phyloP scores from a whole-genome alignment of 1,140 invertebrate genomes.

The Ips nitidus region DNA sequence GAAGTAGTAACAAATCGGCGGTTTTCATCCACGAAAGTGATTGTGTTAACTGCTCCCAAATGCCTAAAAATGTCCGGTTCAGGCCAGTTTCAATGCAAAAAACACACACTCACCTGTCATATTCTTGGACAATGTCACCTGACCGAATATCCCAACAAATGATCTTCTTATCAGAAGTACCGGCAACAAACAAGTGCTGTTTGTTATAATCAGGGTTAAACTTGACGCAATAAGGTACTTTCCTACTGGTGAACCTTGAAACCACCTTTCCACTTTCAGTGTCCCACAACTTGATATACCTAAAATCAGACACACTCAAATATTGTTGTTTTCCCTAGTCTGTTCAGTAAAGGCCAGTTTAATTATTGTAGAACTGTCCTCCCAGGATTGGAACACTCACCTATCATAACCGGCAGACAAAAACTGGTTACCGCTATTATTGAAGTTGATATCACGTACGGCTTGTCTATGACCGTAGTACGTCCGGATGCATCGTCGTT shows the following conservation, averaged over 20 bases:
- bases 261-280: slow-evolving; percentile 95
- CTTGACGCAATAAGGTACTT: slow-evolving; percentile 97
- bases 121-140: slow-evolving; percentile 97
- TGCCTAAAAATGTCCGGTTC: slow-evolving; percentile 61
- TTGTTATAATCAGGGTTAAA: slow-evolving; percentile 98
- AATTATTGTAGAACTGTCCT: neutral
- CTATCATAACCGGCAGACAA: slow-evolving; percentile 76
- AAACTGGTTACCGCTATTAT: slow-evolving; percentile 91
- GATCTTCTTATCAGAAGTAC: slow-evolving; percentile 99
- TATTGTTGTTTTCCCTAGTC: slow-evolving; percentile 1
- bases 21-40: slow-evolving; percentile 99
- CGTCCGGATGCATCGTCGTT: slow-evolving; percentile 90
- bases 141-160: slow-evolving; percentile 96
- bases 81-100: neutral
- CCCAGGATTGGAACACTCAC: slow-evolving; percentile 9
- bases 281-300: slow-evolving; percentile 98
- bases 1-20: slow-evolving; percentile 96
- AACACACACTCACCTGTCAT: slow-evolving; percentile 65
- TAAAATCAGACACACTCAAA: slow-evolving; percentile 53
- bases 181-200: slow-evolving; percentile 96
- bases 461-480: slow-evolving; percentile 97
- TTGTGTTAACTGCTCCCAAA: slow-evolving; percentile 97
- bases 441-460: slow-evolving; percentile 95
- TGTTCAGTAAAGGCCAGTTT: neutral
- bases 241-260: slow-evolving; percentile 89